These are phyloP conservation scores for Chrysocyon brachyurus DNA, from an alignment of 2,797 vertebrate genomes.

Conservation along the genomic window DNA sequence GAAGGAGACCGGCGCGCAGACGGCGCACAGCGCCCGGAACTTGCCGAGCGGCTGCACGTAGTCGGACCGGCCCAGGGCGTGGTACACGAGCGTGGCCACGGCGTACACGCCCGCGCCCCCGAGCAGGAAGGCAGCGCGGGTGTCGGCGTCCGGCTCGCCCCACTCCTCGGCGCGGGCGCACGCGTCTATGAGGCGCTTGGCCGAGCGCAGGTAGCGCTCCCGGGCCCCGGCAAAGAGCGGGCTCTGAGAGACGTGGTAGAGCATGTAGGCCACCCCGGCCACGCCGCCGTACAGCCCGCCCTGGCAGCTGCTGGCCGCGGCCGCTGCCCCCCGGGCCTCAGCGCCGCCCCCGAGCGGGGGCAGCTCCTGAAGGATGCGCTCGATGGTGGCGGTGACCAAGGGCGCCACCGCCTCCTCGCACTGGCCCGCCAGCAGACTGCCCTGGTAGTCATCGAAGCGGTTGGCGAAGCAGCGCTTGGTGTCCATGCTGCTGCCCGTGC, in stretches of 20 bases:
- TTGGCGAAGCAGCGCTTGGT: constrained; percentile 93
- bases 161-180: constrained; percentile 89
- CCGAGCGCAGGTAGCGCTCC: constrained; percentile 90
- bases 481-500: constrained; percentile 88
- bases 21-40: constrained; percentile 92
- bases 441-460: constrained; percentile 93
- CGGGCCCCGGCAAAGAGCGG: constrained; percentile 90
- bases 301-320: constrained; percentile 87
- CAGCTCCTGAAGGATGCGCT: constrained; percentile 91
- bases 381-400: constrained; percentile 90
- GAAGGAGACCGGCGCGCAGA: constrained; percentile 92
- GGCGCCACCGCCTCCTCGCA: constrained; percentile 88
- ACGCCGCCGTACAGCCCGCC: constrained; percentile 93
- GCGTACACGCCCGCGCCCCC: constrained; percentile 93
- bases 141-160: constrained; percentile 91
- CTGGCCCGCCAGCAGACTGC: constrained; percentile 90
- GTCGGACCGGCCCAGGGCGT: constrained; percentile 91
- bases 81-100: constrained; percentile 93
- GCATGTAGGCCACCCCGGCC: constrained; percentile 94
- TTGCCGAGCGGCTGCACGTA: constrained; percentile 91
- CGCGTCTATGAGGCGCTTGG: constrained; percentile 92
- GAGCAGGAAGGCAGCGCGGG: constrained; percentile 93
- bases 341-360: constrained; percentile 82
- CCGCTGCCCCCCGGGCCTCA: constrained; percentile 76
- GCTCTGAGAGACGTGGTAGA: constrained; percentile 93